Base-by-base conservation (phyloP, 2,797 vertebrate genomes). In the Myotis vivesi region DNA sequence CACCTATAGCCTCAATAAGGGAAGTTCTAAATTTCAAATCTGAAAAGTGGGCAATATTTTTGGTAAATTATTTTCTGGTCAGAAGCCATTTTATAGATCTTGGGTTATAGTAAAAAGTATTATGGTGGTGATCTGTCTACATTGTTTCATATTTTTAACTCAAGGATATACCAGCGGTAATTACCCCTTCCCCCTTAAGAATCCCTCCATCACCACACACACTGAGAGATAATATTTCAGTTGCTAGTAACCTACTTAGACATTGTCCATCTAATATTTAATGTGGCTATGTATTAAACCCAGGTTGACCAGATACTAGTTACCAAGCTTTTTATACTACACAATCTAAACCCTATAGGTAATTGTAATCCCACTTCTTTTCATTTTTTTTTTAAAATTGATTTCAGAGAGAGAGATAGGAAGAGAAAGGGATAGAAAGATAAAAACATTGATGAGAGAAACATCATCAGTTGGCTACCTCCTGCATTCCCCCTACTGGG, bases 161-260 rank as follows among this genome's bases (percentile, higher is more conserved):
- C 5, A 8, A 2, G 55, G 10, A 28, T 87, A 71, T 53, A 38
- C 38, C 62, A 41, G 19, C 20, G 1, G 5, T 46, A 20, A 62
- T n/a, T 62, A 4, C 13, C 4, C 7, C 22, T 19, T 12, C 28
- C 41, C 10, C 1, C 28, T n/a, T 46, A 8, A n/a, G 4, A 33
- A 6, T 7, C 30, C 3, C 23, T 1, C 8, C 3, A 10, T 12
- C 3, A 4, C 1, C 28, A n/a, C 41, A 82, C 11, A 36, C 28
- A 62, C 44, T 44, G 25, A 59, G 3, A 62, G n/a, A 79, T 15
- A 10, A 4, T 57, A 71, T 77, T 87, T 80, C 28, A 66, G 1
- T 33, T 87, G 6, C 12, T 17, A 85, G 16, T 57, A 62, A 79
- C 41, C 15, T 73, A 57, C 41, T 75, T 71, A 69, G 80, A 76